phyloP scores from a whole-genome alignment of 2,797 vertebrate genomes.

The Astyanax mexicanus region DNA sequence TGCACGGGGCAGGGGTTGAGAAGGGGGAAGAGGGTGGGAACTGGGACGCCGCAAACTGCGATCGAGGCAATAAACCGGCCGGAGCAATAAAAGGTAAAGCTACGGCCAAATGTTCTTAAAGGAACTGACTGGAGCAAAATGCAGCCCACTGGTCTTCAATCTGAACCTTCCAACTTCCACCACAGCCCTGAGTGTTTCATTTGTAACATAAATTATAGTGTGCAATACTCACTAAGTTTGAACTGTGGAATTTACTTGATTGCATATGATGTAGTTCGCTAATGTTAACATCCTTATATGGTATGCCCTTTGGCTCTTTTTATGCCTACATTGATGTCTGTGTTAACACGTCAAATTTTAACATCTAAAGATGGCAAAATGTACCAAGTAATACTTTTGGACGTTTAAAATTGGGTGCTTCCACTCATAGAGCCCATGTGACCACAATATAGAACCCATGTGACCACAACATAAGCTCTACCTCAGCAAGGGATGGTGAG shows the following conservation, averaged over 20 bases:
- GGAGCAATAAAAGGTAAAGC: slow-evolving; percentile 20
- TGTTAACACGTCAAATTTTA: too few relatives aligned
- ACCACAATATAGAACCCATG: too few relatives aligned
- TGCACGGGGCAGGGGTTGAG: slow-evolving; percentile 62
- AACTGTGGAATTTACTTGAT: background rate
- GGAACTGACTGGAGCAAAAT: background rate
- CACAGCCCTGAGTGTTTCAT: background rate
- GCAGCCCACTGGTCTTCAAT: background rate
- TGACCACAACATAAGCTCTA: too few relatives aligned
- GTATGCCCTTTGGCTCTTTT: too few relatives aligned
- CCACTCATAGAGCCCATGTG: too few relatives aligned
- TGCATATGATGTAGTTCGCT: background rate
- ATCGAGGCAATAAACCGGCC: slow-evolving; percentile 11
- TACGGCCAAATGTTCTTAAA: background rate
- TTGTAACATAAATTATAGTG: background rate
- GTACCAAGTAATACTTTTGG: too few relatives aligned
- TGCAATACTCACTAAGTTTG: background rate
- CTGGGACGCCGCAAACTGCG: slow-evolving; percentile 27
- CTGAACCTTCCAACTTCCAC: background rate
- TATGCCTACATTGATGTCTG: too few relatives aligned
- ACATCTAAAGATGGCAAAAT: too few relatives aligned
- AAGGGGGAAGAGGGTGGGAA: slow-evolving; percentile 49
- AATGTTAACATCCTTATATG: too few relatives aligned
- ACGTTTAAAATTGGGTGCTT: too few relatives aligned
- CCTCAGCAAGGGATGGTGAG: too few relatives aligned